Evolutionary conservation across 2,113 vertebrate species (phyloP).

Genomic region (Pteropus alecto): DNA sequence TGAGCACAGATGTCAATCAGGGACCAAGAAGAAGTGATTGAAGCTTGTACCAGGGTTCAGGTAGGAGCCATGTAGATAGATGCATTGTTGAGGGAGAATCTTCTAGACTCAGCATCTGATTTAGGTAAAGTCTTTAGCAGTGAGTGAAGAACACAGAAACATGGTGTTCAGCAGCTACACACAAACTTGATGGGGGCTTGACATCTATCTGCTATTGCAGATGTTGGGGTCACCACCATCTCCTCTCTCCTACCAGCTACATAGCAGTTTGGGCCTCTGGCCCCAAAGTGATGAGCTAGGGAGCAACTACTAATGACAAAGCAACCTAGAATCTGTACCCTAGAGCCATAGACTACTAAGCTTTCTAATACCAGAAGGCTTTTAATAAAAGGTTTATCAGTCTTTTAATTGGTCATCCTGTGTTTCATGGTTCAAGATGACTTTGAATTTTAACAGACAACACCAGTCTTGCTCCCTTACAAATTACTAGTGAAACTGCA

Average conservation of each 20-base stretch:
- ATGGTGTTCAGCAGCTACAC: neutral
- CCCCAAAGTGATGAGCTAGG: neutral
- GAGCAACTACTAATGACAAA: neutral
- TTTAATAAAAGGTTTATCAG: neutral
- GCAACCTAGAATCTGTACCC: neutral
- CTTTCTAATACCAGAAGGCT: neutral
- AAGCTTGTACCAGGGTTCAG: neutral
- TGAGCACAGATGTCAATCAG: neutral
- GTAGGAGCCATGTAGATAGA: neutral
- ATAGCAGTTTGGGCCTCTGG: neutral
- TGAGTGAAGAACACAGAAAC: neutral
- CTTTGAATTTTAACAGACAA: conserved; percentile 13
- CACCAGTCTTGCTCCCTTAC: neutral
- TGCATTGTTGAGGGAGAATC: neutral
- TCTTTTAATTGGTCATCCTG: neutral
- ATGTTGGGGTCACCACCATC: neutral
- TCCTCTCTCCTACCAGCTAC: neutral
- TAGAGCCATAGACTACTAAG: neutral
- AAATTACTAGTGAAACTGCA: neutral
- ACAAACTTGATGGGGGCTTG: too few relatives aligned
- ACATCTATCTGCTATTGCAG: neutral
- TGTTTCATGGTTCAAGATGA: neutral
- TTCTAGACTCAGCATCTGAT: neutral
- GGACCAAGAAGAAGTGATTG: neutral
- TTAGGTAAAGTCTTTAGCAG: neutral